Conservation (phyloP, 2,113 vertebrate genomes). For the Sigmodon hispidus region DNA sequence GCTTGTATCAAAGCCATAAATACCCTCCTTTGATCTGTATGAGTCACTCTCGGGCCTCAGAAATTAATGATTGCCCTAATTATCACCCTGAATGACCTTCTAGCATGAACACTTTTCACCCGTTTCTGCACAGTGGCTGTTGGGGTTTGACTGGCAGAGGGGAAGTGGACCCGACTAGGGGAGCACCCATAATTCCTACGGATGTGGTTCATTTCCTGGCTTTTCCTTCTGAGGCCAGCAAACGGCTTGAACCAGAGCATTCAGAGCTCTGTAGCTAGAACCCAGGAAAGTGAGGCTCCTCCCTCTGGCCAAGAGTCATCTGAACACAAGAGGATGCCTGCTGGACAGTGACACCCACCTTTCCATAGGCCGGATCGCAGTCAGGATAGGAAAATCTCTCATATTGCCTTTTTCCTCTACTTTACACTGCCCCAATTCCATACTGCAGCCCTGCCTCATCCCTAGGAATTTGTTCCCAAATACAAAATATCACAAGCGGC, state of each 20-base stretch:
- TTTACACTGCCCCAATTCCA: slow-evolving; percentile 17
- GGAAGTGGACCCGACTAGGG: not conserved
- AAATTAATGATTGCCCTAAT: slow-evolving; percentile 58
- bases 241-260: not conserved
- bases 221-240: not conserved
- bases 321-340: not conserved
- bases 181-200: not conserved
- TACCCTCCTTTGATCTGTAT: slow-evolving; percentile 54
- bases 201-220: not conserved
- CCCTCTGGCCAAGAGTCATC: too few species aligned
- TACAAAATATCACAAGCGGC: slow-evolving; percentile 22
- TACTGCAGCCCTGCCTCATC: slow-evolving; percentile 34
- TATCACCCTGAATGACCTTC: slow-evolving; percentile 54
- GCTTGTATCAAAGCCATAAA: slow-evolving; percentile 66
- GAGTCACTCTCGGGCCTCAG: slow-evolving; percentile 59
- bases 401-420: slow-evolving; percentile 47
- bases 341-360: not conserved
- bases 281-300: too few species aligned
- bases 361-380: not conserved
- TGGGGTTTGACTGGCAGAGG: not conserved
- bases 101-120: not conserved
- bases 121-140: not conserved
- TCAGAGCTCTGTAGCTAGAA: not conserved
- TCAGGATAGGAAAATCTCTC: slow-evolving; percentile 46
- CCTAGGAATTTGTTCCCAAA: slow-evolving; percentile 53